Conservation (phyloP, 2,888 invertebrate species). For the Parnassius mnemosyne region DNA sequence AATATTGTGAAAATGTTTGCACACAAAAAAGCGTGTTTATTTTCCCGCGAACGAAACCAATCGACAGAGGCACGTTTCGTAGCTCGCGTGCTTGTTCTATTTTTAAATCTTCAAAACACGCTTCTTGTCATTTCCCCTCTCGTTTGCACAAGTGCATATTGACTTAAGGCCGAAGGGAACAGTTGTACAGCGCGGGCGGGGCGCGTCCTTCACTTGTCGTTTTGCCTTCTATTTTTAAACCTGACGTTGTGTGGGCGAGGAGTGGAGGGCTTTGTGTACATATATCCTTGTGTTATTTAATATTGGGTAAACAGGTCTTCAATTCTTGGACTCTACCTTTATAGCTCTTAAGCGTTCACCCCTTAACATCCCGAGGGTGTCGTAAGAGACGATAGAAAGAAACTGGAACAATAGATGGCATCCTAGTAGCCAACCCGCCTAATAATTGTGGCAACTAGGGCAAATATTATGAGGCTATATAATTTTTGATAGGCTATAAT, state of each 20-base stretch:
- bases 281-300: not conserved
- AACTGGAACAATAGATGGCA: no score
- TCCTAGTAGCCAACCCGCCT: no score
- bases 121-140: constrained; percentile 45
- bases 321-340: no score
- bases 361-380: no score
- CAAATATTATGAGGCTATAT: no score
- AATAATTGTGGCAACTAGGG: no score
- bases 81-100: constrained; percentile 67
- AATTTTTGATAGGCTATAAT: no score
- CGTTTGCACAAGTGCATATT: constrained; percentile 32
- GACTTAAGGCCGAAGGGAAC: constrained; percentile 40
- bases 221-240: constrained; percentile 37
- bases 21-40: constrained; percentile 10
- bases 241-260: constrained; percentile 42
- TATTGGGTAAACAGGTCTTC: no score
- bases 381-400: no score
- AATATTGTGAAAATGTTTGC: not conserved
- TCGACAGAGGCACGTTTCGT: constrained; percentile 49
- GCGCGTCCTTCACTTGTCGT: constrained; percentile 72
- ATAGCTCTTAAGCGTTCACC: no score
- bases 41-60: constrained; percentile 34
- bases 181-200: constrained; percentile 40
- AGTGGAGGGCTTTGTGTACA: constrained; percentile 27
- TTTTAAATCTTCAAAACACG: constrained; percentile 59